A percentile compares a stretch with the other conserved stretches of the same genome.
These are phyloP conservation scores for Chromoteleia sp. DNA, from an alignment of 2,888 invertebrate species.

Conservation along the genomic window DNA sequence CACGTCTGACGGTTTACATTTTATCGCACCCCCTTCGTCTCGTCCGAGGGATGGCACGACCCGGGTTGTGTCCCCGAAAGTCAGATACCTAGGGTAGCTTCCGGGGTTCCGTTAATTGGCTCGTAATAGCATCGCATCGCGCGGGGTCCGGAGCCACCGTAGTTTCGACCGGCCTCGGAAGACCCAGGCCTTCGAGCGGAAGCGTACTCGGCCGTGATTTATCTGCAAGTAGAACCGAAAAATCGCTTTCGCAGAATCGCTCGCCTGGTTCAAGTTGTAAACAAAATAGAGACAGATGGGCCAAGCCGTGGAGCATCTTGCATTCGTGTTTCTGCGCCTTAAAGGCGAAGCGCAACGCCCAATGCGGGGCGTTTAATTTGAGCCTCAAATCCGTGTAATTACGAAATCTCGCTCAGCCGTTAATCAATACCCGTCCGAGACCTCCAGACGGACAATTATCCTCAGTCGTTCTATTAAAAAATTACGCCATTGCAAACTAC, in stretches of 20 bases:
- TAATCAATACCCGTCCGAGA: conserved; percentile 60
- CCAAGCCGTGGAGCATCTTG: conserved; percentile 65
- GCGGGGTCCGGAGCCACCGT: conserved; percentile 13
- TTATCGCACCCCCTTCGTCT: conserved; percentile 77
- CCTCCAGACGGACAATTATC: conserved; percentile 50
- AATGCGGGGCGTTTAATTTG: conserved; percentile 57
- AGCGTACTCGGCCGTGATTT: not conserved
- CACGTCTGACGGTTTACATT: conserved; percentile 78
- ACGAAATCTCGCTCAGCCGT: conserved; percentile 53
- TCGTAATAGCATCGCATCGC: conserved; percentile 70
- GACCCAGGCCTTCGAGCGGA: too few species aligned
- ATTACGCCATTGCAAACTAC: conserved; percentile 8
- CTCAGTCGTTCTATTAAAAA: conserved; percentile 24
- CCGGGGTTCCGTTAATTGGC: conserved; percentile 73
- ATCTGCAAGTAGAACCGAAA: not conserved
- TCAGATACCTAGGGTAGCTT: conserved; percentile 72
- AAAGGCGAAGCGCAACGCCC: conserved; percentile 49
- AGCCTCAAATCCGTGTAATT: conserved; percentile 62
- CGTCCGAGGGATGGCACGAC: conserved; percentile 70
- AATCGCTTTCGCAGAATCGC: not conserved
- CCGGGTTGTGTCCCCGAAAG: conserved; percentile 71
- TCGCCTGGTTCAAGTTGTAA: not conserved
- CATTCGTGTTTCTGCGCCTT: conserved; percentile 50
- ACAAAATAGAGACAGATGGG: conserved; percentile 65
- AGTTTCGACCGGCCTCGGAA: too few species aligned